Evolutionary conservation across 2,888 invertebrate genomes (phyloP).

Genomic region (Idaea straminata): DNA sequence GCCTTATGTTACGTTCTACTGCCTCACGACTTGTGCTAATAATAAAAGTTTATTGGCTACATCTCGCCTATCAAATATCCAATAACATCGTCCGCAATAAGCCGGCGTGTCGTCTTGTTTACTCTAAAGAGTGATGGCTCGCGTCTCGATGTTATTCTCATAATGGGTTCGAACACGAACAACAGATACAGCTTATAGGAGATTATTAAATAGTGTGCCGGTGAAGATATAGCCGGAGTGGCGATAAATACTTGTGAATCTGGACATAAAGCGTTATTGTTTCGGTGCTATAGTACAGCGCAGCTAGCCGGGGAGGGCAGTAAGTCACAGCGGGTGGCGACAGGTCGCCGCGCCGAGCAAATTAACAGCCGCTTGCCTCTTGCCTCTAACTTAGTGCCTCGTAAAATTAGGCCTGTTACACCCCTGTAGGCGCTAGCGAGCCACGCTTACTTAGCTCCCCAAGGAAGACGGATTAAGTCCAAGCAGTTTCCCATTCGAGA

Average conservation of each 20-base stretch:
- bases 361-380: slow-evolving; percentile 76
- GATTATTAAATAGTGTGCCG: slow-evolving; percentile 42
- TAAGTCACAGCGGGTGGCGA: slow-evolving; percentile 77
- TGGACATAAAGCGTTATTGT: slow-evolving; percentile 48
- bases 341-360: slow-evolving; percentile 69
- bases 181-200: slow-evolving; percentile 33
- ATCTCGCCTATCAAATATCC: slow-evolving; percentile 66
- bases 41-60: slow-evolving; percentile 69
- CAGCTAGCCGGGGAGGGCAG: slow-evolving; percentile 36
- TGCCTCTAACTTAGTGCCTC: slow-evolving; percentile 76
- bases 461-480: slow-evolving; percentile 50
- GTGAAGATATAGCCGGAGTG: slow-evolving; percentile 35
- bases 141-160: slow-evolving; percentile 47
- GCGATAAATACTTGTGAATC: slow-evolving; percentile 53
- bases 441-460: slow-evolving; percentile 44
- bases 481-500: slow-evolving; percentile 54
- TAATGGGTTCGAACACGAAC: slow-evolving; percentile 41
- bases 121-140: slow-evolving; percentile 46
- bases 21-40: slow-evolving; percentile 53
- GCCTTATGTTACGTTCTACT: slow-evolving; percentile 46
- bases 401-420: slow-evolving; percentile 75
- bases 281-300: slow-evolving; percentile 22
- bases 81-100: slow-evolving; percentile 60
- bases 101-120: slow-evolving; percentile 49
- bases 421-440: slow-evolving; percentile 57